phyloP scores from a whole-genome alignment of 2,113 vertebrate species.

The Procavia capensis region DNA sequence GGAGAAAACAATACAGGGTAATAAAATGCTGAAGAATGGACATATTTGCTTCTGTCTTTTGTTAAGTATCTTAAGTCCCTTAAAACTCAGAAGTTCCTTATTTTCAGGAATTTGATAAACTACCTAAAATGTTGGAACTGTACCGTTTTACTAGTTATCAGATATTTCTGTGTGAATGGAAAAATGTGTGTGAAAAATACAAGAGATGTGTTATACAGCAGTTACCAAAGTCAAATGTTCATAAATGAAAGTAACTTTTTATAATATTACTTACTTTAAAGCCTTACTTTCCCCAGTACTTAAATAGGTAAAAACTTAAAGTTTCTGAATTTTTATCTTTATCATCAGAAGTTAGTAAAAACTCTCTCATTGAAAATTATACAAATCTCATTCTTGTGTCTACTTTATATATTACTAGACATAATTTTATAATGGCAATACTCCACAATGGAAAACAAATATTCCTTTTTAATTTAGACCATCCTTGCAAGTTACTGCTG shows the following conservation, averaged over 20 bases:
- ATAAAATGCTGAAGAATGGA: neutral
- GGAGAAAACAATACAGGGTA: neutral
- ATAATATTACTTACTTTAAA: neutral
- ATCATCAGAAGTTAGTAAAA: constrained; percentile 14
- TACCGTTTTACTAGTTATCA: constrained; percentile 2
- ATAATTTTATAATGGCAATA: neutral
- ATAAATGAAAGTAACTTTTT: neutral
- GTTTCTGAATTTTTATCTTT: neutral
- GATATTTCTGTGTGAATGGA: neutral
- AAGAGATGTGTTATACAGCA: neutral
- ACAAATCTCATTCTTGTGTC: neutral
- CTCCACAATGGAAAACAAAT: neutral
- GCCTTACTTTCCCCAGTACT: neutral
- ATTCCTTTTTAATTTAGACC: neutral
- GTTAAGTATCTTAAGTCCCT: neutral
- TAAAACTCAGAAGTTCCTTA: constrained; percentile 6
- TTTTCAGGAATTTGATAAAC: constrained; percentile 37
- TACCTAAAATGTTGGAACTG: neutral
- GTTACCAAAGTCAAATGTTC: constrained; percentile 23
- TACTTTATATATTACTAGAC: neutral
- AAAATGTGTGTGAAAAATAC: neutral
- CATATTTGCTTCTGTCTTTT: neutral
- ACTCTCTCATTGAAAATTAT: neutral
- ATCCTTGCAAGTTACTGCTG: neutral
- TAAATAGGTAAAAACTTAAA: neutral